Conservation (phyloP, 2,113 vertebrate genomes). For the Ifrita kowaldi region DNA sequence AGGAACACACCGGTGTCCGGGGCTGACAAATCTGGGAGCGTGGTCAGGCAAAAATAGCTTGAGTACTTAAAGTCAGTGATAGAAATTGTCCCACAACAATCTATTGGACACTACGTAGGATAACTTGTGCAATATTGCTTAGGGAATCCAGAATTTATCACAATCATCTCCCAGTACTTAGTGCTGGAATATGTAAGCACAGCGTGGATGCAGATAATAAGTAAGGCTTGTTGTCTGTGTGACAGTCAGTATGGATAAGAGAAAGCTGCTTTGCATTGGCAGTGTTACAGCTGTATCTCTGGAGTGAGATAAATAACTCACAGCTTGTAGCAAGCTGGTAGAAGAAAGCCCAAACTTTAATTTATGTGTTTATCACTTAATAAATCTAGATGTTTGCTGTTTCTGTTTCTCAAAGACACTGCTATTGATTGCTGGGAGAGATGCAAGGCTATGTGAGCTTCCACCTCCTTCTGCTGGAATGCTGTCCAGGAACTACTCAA, state of each 20-base stretch:
- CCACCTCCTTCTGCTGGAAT: background rate
- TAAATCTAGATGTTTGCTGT: background rate
- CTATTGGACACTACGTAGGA: background rate
- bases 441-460: background rate
- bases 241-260: background rate
- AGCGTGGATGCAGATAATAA: background rate
- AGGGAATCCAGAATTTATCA: background rate
- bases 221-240: background rate
- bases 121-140: too few species aligned
- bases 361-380: background rate
- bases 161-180: background rate
- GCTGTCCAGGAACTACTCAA: background rate
- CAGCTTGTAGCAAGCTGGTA: background rate
- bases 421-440: background rate
- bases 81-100: background rate
- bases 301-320: background rate
- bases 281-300: background rate
- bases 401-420: background rate
- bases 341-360: background rate
- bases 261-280: background rate
- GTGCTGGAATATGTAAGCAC: background rate
- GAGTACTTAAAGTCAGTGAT: background rate
- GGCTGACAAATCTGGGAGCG: background rate
- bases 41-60: background rate
- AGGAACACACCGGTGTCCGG: background rate